Evolutionary conservation across 2,797 vertebrate genomes (phyloP).

Genomic region (Schizopygopsis malacanthus): DNA sequence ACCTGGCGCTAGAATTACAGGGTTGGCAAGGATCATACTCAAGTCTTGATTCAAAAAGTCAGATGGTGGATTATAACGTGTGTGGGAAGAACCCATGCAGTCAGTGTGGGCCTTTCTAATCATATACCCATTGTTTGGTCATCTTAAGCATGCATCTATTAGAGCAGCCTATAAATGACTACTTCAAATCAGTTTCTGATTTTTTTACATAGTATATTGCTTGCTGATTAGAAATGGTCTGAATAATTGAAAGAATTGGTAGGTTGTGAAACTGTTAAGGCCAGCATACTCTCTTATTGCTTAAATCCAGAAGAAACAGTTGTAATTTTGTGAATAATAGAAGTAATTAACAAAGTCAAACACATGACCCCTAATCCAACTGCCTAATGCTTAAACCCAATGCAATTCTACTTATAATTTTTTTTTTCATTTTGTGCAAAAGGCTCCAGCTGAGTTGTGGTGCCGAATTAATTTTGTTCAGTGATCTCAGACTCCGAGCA

Average conservation of each 20-base stretch:
- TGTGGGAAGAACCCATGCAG: conserved; percentile 6
- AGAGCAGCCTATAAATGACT: not conserved
- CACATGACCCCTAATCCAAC: conserved; percentile 41
- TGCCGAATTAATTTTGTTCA: conserved; percentile 60
- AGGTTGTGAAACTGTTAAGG: not conserved
- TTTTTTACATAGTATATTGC: not conserved
- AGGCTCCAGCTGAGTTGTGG: conserved; percentile 49
- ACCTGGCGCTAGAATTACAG: conserved; percentile 55
- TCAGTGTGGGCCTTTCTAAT: conserved; percentile 39
- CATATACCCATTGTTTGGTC: conserved; percentile 31
- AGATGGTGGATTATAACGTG: conserved; percentile 50
- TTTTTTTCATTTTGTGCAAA: conserved; percentile 50
- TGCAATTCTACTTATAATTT: conserved; percentile 43
- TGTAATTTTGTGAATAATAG: conserved; percentile 29
- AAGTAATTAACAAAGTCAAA: conserved; percentile 41
- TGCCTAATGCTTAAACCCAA: conserved; percentile 22
- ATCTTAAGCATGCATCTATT: not conserved
- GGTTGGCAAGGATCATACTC: conserved; percentile 37
- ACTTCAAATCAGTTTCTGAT: not conserved
- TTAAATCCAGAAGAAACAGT: conserved; percentile 8
- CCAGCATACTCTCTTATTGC: conserved; percentile 6
- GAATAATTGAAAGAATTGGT: not conserved
- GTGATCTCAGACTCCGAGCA: conserved; percentile 44
- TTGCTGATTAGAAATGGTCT: not conserved
- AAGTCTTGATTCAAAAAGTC: conserved; percentile 50